Base-by-base conservation (phyloP, 2,797 vertebrate genomes). In the Orestias chungarensis region DNA sequence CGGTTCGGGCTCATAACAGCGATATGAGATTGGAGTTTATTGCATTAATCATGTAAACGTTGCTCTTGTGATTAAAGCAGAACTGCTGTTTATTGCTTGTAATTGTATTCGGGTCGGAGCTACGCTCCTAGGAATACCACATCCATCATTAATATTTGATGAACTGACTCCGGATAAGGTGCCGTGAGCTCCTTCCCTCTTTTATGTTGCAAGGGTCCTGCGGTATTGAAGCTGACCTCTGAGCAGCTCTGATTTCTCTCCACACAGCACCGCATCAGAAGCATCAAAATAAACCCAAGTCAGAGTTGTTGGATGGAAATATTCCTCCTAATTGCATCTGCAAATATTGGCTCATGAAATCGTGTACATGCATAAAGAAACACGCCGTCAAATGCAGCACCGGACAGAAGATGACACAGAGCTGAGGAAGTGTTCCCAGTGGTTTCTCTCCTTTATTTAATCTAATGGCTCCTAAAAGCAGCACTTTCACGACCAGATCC, bases 1-100 rank as follows among this genome's bases (percentile, higher is more conserved):
- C 80, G 80, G 89, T 86, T 80, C 81, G 83, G 81, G 90, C 88
- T 91, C 90, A 87, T 87, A 88, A 86, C 87, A 27, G 73, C 73
- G 71, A 88, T 90, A 89, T 91, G 90, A 91, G 87, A 88, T 84
- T 69, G 84, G 82, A 88, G 82, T 85, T 87, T 89, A 91, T 92
- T 89, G 90, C 90, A 92, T 92, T 92, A 91, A 92, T 92, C 92
- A 92, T 90, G 89, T 90, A 89, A 90, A 92, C 86, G 89, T 85
- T 90, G 90, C 87, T 89, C 86, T 86, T 80, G 89, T 90, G 90
- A 92, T 93, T 93, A 91, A 92, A 91, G 90, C 90, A 90, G 89
- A 90, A 87, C 87, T 83, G 78, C 82, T 92, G 89, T 91, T 92
- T 93, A 93, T 93, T 93, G 90, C 91, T 90, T 89, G 89, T 89